Evolutionary conservation across 2,797 vertebrate genomes (phyloP), one percentile per base, ranked within the genome.

Genomic region (Rousettus madagascariensis): DNA sequence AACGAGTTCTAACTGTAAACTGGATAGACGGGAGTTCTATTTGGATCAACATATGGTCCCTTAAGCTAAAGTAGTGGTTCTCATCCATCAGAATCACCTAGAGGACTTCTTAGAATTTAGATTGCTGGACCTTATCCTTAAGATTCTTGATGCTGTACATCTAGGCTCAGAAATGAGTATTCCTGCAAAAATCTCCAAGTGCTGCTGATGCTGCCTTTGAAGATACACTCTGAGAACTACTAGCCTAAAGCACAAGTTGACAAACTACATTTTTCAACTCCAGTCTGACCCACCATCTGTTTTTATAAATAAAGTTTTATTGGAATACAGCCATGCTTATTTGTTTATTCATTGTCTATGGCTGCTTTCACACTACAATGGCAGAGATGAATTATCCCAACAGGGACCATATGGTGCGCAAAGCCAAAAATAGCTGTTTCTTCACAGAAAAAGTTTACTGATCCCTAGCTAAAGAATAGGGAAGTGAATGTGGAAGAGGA

Each of bases 301-400:
- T 86, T 89, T 28, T 71, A 22, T 66, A 72, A 85, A 92, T 94
- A 80, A 94, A 85, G 28, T 61, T 96, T 79, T 94, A 85, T 83
- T 94, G 51, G 49, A 68, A 72, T 53, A 66, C 5, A 79, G n/a
- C 7, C 79, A 66, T 5, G 11, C 16, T 41, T 43, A 33, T 38
- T 55, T 88, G 19, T 86, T 87, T 72, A 17, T 15, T 16, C 82
- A 36, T 38, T 78, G 38, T 55, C 49, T 17, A 0, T 36, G 51
- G 17, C 36, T 83, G 41, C 38, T 90, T 92, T 92, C 61, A 78
- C 10, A 78, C 36, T 65, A 11, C 0, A 80, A 22, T 10, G 10
- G 24, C 20, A 89, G 59, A 65, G n/a, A 33, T 24, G 30, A 91
- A 82, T 36, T 75, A 28, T 74, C 8, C 1, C 8, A 41, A 43